Conservation (phyloP, 2,797 vertebrate species). For the Karalla daura region DNA sequence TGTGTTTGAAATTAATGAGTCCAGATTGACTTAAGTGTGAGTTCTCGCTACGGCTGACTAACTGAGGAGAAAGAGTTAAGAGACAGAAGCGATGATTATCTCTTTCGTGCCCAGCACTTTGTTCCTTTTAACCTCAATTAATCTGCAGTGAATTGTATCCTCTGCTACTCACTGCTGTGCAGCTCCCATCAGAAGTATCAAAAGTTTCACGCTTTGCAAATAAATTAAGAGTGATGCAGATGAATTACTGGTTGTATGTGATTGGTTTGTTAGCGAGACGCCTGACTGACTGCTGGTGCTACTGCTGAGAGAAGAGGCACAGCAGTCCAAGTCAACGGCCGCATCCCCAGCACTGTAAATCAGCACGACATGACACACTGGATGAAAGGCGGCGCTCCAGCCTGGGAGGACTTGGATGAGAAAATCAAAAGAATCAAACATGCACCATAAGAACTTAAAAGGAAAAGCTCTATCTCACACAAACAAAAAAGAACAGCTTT, state of each 20-base stretch:
- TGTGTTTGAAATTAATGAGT: slow-evolving; percentile 10
- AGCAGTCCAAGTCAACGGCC: slow-evolving; percentile 22
- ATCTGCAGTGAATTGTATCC: slow-evolving; percentile 33
- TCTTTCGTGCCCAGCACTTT: slow-evolving; percentile 31
- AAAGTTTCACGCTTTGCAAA: slow-evolving; percentile 28
- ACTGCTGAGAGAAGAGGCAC: slow-evolving; percentile 36
- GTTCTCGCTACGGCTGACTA: background rate
- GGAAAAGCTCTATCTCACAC: background rate
- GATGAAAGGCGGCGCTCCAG: slow-evolving; percentile 11
- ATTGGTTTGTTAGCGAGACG: slow-evolving; percentile 50
- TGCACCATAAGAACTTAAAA: slow-evolving; percentile 4
- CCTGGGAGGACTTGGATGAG: slow-evolving; percentile 12
- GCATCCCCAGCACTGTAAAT: slow-evolving; percentile 32
- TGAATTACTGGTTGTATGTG: slow-evolving; percentile 44
- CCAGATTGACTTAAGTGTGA: slow-evolving; percentile 16
- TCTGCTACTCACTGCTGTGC: slow-evolving; percentile 10
- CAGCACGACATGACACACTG: background rate
- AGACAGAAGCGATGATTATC: slow-evolving; percentile 22
- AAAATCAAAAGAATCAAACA: slow-evolving; percentile 14
- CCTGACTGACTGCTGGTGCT: slow-evolving; percentile 21
- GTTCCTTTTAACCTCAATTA: slow-evolving; percentile 44
- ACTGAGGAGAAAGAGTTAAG: slow-evolving; percentile 11
- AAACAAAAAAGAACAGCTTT: slow-evolving; percentile 18
- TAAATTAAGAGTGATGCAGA: slow-evolving; percentile 32
- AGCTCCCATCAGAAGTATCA: slow-evolving; percentile 25